Evolutionary conservation across 2,113 vertebrate genomes (phyloP), one percentile per base, ranked within the genome.

Genomic region (Hippocampus abdominalis): DNA sequence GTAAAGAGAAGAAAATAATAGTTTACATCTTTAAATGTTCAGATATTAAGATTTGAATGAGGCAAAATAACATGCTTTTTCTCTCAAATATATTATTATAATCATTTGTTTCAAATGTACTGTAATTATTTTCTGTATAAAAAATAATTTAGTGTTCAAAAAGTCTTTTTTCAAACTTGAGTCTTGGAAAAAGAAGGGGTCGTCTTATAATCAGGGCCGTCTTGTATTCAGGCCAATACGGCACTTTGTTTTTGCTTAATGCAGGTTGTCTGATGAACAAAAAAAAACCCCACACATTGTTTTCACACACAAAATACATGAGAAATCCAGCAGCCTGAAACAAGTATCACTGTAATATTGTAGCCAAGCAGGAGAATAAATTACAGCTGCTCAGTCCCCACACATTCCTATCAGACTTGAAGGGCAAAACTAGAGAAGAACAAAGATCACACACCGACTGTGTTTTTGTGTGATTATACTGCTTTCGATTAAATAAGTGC

Each of bases 291-390:
- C 32, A 16, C 42, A 63, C 53, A 62, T 15, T 20, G 18, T 11
- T 18, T 18, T 2, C 23, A 60, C 36, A 25, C 21, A 15, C 32
- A 42, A 54, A 61, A 44, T 48, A 48, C 9, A 23, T 48, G 49
- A 75, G 61, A 70, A 72, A 64, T 42, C 56, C 65, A 66, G 64
- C 60, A 71, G 40, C 65, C 20, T 0, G 16, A 51, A 74, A 68
- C 42, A 74, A 40, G 66, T 36, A 78, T 73, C 64, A 46, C 8
- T 67, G 69, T 74, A 60, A 20, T 3, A 7, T 62, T 11, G 42
- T 61, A 77, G 36, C 75, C 66, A 77, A 75, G 72, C 61, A 72
- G 32, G 12, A 72, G 21, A 40, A 53, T 12, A 48, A 36, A 61
- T 8, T 9, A 18, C 53, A 65, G 25, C 6, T 40, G 40, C n/a